phyloP scores from a whole-genome alignment of 2,797 vertebrate species.

The Hozukius guyotensis region DNA sequence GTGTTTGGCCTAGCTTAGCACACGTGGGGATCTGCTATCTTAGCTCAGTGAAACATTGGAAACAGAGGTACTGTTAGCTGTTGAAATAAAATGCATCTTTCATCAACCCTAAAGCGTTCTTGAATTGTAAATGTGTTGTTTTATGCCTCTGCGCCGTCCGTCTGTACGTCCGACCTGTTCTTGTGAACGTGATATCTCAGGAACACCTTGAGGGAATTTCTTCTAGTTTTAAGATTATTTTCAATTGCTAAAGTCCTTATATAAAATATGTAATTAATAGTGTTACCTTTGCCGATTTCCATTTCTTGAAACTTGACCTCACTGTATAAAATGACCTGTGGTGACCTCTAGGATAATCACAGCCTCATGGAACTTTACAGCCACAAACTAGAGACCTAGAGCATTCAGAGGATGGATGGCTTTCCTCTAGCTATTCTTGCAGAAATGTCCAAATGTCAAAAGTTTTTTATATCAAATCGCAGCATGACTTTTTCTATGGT shows the following conservation, averaged over 20 bases:
- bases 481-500: too few relatives aligned
- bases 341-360: too few relatives aligned
- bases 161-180: neutral
- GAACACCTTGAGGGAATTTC: neutral
- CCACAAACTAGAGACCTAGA: rapidly evolving
- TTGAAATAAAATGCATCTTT: neutral
- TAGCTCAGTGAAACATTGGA: neutral
- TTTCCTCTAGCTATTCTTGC: too few relatives aligned
- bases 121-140: neutral
- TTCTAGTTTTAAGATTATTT: neutral
- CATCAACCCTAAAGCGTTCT: neutral
- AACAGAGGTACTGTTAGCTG: neutral
- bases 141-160: neutral
- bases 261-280: neutral
- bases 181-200: too few relatives aligned
- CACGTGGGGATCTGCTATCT: neutral
- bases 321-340: too few relatives aligned
- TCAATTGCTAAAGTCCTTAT: neutral
- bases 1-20: neutral
- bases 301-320: too few relatives aligned
- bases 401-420: too few relatives aligned
- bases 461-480: too few relatives aligned
- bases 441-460: too few relatives aligned
- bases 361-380: too few relatives aligned
- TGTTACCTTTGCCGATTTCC: neutral